Percentiles rank a stretch among this genome's conserved stretches.
phyloP scores from a whole-genome alignment of 2,797 vertebrate genomes.

The Limosa lapponica region DNA sequence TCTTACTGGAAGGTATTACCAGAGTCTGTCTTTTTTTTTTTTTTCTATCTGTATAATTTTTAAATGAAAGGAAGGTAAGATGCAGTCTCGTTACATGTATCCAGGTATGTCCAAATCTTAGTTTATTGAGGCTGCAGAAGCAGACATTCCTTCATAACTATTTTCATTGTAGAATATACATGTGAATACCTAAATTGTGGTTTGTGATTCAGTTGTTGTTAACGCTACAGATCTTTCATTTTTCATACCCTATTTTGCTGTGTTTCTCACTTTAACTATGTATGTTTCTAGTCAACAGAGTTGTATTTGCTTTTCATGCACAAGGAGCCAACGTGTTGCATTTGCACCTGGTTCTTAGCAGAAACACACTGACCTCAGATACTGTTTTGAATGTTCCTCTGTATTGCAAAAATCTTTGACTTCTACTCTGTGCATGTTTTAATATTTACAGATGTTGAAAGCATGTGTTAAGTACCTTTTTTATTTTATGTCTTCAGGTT shows the following conservation, averaged over 20 bases:
- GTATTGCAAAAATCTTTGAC: not conserved
- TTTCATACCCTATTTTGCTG: accelerated
- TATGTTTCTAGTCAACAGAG: not conserved
- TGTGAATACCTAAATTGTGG: not conserved
- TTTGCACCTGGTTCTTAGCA: not conserved
- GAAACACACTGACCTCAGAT: not conserved
- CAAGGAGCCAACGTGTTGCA: not conserved
- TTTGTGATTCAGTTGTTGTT: not conserved
- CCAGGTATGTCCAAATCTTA: not conserved
- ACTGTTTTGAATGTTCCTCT: not conserved
- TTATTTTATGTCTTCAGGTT: not conserved
- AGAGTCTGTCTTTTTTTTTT: too few species aligned
- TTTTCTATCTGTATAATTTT: not conserved
- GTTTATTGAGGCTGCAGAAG: not conserved
- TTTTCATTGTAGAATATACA: not conserved
- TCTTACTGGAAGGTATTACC: not conserved
- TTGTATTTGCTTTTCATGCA: not conserved
- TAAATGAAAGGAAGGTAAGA: not conserved
- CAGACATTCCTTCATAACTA: accelerated
- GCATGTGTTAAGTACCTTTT: not conserved
- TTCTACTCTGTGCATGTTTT: not conserved
- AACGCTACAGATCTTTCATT: accelerated
- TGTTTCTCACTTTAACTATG: not conserved
- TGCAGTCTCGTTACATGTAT: not conserved
- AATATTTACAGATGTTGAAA: not conserved